phyloP scores from a whole-genome alignment of 2,113 vertebrate genomes.

The Connochaetes taurinus region DNA sequence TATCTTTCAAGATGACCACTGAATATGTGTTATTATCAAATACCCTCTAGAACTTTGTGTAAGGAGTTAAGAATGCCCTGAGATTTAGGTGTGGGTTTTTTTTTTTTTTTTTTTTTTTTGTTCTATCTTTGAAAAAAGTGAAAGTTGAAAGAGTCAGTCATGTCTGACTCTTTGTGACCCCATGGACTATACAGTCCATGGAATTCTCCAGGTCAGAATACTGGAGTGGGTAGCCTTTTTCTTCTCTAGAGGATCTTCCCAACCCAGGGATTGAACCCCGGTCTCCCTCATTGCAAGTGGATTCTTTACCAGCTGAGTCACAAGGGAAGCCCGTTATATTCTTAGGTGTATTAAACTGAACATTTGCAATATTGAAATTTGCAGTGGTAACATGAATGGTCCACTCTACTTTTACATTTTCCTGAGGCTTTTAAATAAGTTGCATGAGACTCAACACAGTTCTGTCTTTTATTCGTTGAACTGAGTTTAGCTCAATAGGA shows the following conservation, averaged over 20 bases:
- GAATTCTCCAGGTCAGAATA: not conserved
- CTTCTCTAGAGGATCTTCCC: not conserved
- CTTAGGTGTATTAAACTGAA: not conserved
- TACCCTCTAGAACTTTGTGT: not conserved
- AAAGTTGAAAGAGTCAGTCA: not conserved
- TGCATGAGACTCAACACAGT: not conserved
- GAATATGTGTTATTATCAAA: not conserved
- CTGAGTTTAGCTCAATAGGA: not conserved
- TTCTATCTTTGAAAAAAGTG: not conserved
- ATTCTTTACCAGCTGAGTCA: not conserved
- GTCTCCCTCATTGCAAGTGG: rapidly evolving
- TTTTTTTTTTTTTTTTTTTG: rapidly evolving
- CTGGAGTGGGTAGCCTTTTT: not conserved
- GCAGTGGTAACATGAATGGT: not conserved
- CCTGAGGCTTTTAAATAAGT: not conserved
- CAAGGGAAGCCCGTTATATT: not conserved
- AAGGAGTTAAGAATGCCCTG: too few relatives aligned
- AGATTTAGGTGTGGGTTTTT: not conserved
- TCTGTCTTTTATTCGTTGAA: not conserved
- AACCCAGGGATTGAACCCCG: not conserved
- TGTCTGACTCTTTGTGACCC: not conserved
- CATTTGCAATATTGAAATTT: not conserved
- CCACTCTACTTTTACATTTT: not conserved
- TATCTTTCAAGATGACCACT: not conserved
- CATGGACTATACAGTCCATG: not conserved